Evolutionary conservation across 2,797 vertebrate species (phyloP).

Genomic region (Halcyon smyrnensis): DNA sequence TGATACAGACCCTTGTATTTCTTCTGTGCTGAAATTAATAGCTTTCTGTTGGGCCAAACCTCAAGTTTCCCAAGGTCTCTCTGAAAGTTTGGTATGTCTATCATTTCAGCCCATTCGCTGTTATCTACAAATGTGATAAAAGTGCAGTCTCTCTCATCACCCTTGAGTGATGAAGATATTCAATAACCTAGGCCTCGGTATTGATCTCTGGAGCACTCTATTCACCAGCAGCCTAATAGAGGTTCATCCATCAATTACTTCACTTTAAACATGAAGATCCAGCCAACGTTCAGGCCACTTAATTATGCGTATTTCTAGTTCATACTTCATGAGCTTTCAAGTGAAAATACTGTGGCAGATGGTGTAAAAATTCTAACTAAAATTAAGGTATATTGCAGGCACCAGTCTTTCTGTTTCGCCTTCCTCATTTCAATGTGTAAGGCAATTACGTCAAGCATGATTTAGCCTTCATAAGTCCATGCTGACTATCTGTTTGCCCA

Average conservation of each 20-base stretch:
- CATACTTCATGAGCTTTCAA: constrained; percentile 9
- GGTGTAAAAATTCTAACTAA: constrained; percentile 5
- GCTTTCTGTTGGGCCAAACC: background rate
- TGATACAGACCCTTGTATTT: background rate
- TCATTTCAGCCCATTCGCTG: background rate
- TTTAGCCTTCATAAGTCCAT: constrained; percentile 2
- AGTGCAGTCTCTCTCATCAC: background rate
- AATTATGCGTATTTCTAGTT: background rate
- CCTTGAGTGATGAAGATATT: background rate
- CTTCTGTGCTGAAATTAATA: background rate
- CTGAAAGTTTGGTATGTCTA: background rate
- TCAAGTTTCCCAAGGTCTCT: background rate
- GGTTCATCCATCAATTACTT: background rate
- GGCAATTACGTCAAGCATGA: background rate
- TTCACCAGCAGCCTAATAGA: background rate
- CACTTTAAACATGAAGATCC: background rate
- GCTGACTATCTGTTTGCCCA: constrained; percentile 15
- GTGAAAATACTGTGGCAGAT: constrained; percentile 30
- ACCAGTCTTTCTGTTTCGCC: background rate
- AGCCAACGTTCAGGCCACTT: background rate
- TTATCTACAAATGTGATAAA: background rate
- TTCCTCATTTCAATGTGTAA: constrained; percentile 9
- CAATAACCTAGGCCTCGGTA: background rate
- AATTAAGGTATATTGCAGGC: constrained; percentile 3
- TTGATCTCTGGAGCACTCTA: background rate